Evolutionary conservation across 2,888 invertebrate species (phyloP).

Genomic region (Erebia ligea): DNA sequence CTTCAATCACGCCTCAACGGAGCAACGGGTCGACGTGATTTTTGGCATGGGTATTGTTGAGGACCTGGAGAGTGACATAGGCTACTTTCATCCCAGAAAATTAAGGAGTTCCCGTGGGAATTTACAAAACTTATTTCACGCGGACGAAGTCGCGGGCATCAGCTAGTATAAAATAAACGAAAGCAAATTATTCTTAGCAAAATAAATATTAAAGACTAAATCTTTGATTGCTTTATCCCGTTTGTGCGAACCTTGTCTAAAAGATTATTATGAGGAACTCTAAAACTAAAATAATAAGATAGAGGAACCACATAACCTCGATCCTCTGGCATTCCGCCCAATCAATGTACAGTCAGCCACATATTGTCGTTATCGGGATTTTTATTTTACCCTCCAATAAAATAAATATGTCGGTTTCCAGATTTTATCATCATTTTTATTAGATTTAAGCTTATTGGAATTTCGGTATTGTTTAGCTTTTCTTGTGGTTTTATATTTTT

Average conservation of each 20-base stretch:
- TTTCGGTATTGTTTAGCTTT: constrained; percentile 1
- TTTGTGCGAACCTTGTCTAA: background rate
- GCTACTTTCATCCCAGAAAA: too few relatives aligned
- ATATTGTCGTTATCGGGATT: constrained; percentile 16
- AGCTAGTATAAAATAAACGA: too few relatives aligned
- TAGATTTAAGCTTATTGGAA: constrained; percentile 8
- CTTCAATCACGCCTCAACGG: too few relatives aligned
- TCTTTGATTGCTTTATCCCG: too few relatives aligned
- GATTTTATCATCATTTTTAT: constrained; percentile 15
- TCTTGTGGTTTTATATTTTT: background rate
- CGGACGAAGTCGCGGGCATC: too few relatives aligned
- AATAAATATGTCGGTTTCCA: constrained; percentile 6
- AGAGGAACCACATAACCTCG: constrained; percentile 29
- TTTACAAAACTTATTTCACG: too few relatives aligned
- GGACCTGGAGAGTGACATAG: too few relatives aligned
- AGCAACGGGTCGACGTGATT: too few relatives aligned
- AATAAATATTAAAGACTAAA: too few relatives aligned
- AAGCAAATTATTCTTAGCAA: too few relatives aligned
- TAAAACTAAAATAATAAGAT: constrained; percentile 34
- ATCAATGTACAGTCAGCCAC: constrained; percentile 33
- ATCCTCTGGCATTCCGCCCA: constrained; percentile 31
- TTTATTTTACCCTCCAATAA: constrained; percentile 21
- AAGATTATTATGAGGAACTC: constrained; percentile 26
- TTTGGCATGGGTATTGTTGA: too few relatives aligned
- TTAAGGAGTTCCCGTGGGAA: too few relatives aligned